Evolutionary conservation across 1,140 invertebrate species (phyloP).

Genomic region (Neodiprion fabricii): DNA sequence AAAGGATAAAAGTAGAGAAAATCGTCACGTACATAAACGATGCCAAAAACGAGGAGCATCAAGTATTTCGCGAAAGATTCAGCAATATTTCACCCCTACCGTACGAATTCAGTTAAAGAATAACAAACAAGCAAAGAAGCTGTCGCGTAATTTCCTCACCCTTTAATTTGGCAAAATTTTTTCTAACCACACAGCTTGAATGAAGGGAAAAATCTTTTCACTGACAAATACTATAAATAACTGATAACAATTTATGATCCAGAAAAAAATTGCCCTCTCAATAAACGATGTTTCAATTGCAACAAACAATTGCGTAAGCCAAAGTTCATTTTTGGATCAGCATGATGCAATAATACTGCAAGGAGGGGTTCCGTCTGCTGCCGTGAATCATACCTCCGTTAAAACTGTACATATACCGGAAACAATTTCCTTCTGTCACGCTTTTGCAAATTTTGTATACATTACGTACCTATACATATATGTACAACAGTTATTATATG

Average conservation of each 20-base stretch:
- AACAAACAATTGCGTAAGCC: background rate
- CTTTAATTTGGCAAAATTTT: no score
- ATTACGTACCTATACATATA: background rate
- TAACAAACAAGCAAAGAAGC: background rate
- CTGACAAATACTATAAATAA: background rate
- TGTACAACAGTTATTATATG: background rate
- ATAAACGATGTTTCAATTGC: background rate
- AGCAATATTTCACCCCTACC: no score
- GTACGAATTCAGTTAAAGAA: background rate
- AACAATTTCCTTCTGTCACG: background rate
- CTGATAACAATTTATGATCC: background rate
- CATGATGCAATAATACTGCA: no score
- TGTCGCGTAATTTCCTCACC: background rate
- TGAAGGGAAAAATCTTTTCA: background rate
- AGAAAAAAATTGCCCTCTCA: background rate
- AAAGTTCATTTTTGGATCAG: background rate
- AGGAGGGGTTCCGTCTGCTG: no score
- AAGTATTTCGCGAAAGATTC: no score
- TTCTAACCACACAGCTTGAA: background rate
- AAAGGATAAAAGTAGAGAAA: background rate
- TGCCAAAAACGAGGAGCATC: no score
- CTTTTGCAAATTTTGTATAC: background rate
- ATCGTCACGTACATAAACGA: background rate
- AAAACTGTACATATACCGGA: background rate
- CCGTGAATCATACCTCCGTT: no score